A percentile compares a stretch with the other conserved stretches of the same genome.
Evolutionary conservation across 2,113 vertebrate genomes (phyloP).

Genomic region (Oplegnathus fasciatus): DNA sequence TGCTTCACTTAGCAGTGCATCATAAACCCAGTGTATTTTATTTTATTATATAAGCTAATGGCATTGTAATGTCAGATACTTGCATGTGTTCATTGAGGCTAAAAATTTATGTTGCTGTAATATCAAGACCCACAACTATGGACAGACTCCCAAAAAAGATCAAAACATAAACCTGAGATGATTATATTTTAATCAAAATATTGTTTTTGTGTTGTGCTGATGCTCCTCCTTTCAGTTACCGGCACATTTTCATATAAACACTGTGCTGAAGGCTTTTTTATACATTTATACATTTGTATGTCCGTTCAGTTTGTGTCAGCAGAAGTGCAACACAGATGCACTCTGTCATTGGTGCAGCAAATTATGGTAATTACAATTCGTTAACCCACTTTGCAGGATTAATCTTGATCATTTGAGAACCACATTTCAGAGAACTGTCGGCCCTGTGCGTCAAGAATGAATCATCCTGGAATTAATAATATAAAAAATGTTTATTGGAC

Average conservation of each 20-base stretch:
- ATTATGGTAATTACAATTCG: not conserved
- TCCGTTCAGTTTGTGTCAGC: not conserved
- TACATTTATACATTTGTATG: not conserved
- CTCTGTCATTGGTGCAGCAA: not conserved
- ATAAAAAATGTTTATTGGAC: not conserved
- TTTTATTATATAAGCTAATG: conserved; percentile 19
- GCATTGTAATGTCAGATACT: not conserved
- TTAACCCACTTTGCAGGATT: not conserved
- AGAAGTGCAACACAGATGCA: not conserved
- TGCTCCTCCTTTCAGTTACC: not conserved
- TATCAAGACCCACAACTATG: not conserved
- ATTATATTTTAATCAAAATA: not conserved
- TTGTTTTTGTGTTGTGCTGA: not conserved
- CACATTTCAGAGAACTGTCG: not conserved
- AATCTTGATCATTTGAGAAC: not conserved
- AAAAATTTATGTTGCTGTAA: not conserved
- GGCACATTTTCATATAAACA: not conserved
- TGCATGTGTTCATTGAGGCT: not conserved
- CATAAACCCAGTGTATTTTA: conserved; percentile 10
- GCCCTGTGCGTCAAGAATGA: not conserved
- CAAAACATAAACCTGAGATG: not conserved
- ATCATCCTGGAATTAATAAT: not conserved
- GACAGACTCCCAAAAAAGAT: not conserved
- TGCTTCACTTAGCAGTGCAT: not conserved
- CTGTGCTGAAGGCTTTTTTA: not conserved